Conservation (phyloP, 2,113 vertebrate genomes). For the Heteronetta atricapilla region DNA sequence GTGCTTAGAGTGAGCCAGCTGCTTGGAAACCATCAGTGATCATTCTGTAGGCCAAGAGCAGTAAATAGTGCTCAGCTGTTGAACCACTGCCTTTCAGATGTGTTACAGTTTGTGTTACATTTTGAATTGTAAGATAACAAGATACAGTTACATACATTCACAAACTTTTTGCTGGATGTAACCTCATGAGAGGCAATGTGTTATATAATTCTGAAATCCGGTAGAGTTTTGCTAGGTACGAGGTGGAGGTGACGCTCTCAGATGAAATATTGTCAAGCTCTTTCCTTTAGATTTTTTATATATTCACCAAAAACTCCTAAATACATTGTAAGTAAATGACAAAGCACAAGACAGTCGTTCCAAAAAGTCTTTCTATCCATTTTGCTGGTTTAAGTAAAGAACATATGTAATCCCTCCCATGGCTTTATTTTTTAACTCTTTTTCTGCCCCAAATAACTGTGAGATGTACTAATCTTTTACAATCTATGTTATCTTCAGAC, state of each 20-base stretch:
- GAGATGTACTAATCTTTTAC: neutral
- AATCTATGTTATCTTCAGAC: neutral
- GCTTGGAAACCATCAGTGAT: neutral
- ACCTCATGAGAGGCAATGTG: fast-evolving
- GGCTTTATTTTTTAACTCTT: neutral
- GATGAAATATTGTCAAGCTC: neutral
- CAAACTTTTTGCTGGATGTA: neutral
- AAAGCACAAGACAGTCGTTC: neutral
- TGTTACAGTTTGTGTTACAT: neutral
- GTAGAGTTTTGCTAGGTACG: neutral
- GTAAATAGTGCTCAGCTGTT: neutral
- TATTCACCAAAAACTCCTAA: neutral
- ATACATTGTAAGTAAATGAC: neutral
- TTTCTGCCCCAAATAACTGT: neutral
- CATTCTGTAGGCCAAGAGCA: neutral
- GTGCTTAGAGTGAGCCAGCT: neutral
- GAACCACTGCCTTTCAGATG: neutral
- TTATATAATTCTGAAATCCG: neutral
- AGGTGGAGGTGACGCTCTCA: neutral
- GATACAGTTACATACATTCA: neutral
- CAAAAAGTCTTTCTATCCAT: neutral
- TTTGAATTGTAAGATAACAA: neutral
- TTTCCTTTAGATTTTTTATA: neutral
- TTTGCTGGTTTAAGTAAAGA: neutral
- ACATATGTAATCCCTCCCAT: neutral